Evolutionary conservation across 2,888 invertebrate genomes (phyloP), one percentile per base, ranked within the genome.

Genomic region (Baccha elongata): DNA sequence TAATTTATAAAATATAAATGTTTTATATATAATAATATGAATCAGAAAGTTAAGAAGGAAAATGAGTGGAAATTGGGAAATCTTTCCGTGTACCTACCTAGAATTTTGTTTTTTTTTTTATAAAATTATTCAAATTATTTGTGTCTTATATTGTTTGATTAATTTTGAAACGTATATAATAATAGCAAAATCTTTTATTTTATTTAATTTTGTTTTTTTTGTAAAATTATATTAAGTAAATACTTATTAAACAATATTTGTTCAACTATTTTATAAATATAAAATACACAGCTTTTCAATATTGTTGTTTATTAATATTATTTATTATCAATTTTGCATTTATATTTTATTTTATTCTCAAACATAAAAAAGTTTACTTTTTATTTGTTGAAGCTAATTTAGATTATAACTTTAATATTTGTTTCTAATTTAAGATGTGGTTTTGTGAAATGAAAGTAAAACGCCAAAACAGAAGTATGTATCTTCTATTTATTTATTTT

Each of bases 1-100:
- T 44, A n/a, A 3, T 55, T 74, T 64, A 71, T 72, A 60, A 72
- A 78, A 72, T 65, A 72, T 72, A 58, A 42, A 60, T 68, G 19
- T 52, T 42, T 37, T 35, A 21, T 19, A 5, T 67, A 10, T 29
- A 21, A 17, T 44, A 8, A 29, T 60, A 29, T 1, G 8, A 23
- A 23, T 40, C 19, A 44, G 44, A 60, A 44, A 44, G 29, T 44
- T 32, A 35, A 58, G 35, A 29, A 44, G n/a, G 65, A 55, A 46
- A 23, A 55, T 21, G 11, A 48, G 21, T 48, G 44, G 35, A 40
- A 72, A 58, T 72, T 50, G 58, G 65, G 52, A 42, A 78, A 65
- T 29, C 37, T 29, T 78, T 64, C 55, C 64, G 64, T 78, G 78
- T 79, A 73, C 78, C 78, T 79, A 79, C 73, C 78, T 73, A 60